Evolutionary conservation across 2,888 invertebrate species (phyloP).

Genomic region (Hirtodrosophila confusa): DNA sequence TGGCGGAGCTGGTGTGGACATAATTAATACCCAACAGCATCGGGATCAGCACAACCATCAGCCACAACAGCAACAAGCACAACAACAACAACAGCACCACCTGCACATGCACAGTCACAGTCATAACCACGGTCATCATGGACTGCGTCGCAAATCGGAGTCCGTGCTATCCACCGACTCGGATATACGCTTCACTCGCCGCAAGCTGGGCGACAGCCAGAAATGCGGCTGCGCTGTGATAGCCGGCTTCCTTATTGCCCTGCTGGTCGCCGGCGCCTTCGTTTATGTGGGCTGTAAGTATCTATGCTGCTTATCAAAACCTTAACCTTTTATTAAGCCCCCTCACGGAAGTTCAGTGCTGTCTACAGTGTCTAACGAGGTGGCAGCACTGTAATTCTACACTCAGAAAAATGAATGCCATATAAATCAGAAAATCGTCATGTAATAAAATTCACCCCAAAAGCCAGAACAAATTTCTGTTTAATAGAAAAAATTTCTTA

Average conservation of each 20-base stretch:
- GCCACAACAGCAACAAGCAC: conserved; percentile 27
- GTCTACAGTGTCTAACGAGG: too few species aligned
- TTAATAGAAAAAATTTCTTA: too few species aligned
- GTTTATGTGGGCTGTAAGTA: conserved; percentile 87
- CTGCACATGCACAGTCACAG: conserved; percentile 64
- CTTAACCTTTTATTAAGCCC: too few species aligned
- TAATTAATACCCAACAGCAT: conserved; percentile 12
- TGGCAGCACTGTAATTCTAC: too few species aligned
- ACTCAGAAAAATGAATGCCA: too few species aligned
- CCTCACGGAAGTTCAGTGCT: too few species aligned
- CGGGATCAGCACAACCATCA: conserved; percentile 36
- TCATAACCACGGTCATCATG: conserved; percentile 65
- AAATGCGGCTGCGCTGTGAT: conserved; percentile 94
- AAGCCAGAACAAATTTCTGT: too few species aligned
- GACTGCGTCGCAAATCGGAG: conserved; percentile 86
- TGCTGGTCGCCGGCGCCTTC: conserved; percentile 89
- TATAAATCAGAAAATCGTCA: too few species aligned
- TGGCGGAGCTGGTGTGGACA: conserved; percentile 12
- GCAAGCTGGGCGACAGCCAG: conserved; percentile 93
- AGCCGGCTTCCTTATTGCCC: conserved; percentile 91
- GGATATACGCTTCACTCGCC: conserved; percentile 94
- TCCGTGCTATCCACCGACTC: conserved; percentile 94
- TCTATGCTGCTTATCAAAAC: too few species aligned
- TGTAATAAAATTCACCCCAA: too few species aligned
- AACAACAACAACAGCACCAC: conserved; percentile 56